These are phyloP conservation scores for Heterochromis multidens DNA, from an alignment of 2,113 vertebrate genomes.

Conservation along the genomic window DNA sequence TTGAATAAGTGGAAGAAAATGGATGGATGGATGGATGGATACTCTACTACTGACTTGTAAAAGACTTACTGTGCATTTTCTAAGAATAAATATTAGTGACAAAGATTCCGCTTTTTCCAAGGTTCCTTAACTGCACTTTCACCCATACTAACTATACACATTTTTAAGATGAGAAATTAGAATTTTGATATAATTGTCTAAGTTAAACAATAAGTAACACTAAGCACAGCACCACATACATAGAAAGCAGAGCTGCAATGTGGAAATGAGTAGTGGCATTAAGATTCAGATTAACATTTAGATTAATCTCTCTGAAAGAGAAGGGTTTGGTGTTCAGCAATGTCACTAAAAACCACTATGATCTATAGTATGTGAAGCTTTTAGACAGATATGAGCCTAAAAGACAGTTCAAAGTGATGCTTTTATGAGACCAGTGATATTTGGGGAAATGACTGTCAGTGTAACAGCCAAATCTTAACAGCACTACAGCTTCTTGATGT, in stretches of 20 bases:
- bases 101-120: constrained; percentile 4
- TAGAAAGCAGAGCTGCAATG: not conserved
- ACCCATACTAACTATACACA: not conserved
- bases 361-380: constrained; percentile 13
- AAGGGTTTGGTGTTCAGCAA: not conserved
- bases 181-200: constrained; percentile 32
- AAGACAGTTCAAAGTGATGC: not conserved
- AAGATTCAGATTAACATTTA: constrained; percentile 21
- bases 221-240: not conserved
- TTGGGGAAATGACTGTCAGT: not conserved
- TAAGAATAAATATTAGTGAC: constrained; percentile 9
- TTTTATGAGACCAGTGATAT: constrained; percentile 20
- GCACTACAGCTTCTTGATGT: not conserved
- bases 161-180: not conserved
- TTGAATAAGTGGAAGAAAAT: too few species aligned
- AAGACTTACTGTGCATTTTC: not conserved
- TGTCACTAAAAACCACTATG: constrained; percentile 1
- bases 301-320: constrained; percentile 26
- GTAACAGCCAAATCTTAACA: not conserved
- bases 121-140: not conserved
- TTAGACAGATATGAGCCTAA: constrained; percentile 19
- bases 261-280: not conserved
- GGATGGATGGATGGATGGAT: too few species aligned
- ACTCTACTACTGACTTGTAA: constrained; percentile 30
- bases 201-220: constrained; percentile 21